Evolutionary conservation across 2,888 invertebrate species (phyloP), one percentile per base, ranked within the genome.

Genomic region (Gymnoscelis rufifasciata): DNA sequence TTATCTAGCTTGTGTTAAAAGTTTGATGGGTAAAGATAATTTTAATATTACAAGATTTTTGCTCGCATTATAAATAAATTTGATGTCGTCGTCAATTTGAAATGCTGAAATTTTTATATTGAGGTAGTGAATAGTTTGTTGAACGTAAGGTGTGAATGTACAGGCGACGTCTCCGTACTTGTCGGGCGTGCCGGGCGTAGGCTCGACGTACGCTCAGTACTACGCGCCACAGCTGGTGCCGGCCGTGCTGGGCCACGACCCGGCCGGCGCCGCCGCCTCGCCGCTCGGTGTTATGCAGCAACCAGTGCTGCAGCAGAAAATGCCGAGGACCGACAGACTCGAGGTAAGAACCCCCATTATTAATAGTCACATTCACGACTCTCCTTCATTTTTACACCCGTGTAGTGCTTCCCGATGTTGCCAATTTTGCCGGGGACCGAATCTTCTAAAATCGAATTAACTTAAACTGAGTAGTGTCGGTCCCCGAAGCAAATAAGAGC

Each of bases 321-420:
- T 97, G 92, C 95, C 95, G 70, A 94, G 97, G 88, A 94, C 96
- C 81, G 97, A 97, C 90, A 93, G 97, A 90, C 93, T 97, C 90
- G 97, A 97, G 97, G 97, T 97, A 92, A 92, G 93, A 53, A 47
- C 47, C 36, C 52, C 30, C 42, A 48, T 72, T 66, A 73, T 70
- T 69, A 45, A 66, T 71, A 40, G 23, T 41, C 15, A 13, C n/a
- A 38, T 42, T 49, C 49, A 49, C 38, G 26, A 43, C 33, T 42
- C 51, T 54, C 31, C 52, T 45, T 71, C 71, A 67, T 45, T 43
- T 36, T 43, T 38, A 57, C 57, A 68, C 66, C 70, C 66, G 61
- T 71, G 69, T 80, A 80, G 76, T 57, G 80, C 78, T 82, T 79
- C 71, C 72, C 66, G 66, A 73, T 79, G 69, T 77, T 74, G 74